Base-by-base conservation (phyloP, 1,140 invertebrate genomes). In the Calycopis cecrops region DNA sequence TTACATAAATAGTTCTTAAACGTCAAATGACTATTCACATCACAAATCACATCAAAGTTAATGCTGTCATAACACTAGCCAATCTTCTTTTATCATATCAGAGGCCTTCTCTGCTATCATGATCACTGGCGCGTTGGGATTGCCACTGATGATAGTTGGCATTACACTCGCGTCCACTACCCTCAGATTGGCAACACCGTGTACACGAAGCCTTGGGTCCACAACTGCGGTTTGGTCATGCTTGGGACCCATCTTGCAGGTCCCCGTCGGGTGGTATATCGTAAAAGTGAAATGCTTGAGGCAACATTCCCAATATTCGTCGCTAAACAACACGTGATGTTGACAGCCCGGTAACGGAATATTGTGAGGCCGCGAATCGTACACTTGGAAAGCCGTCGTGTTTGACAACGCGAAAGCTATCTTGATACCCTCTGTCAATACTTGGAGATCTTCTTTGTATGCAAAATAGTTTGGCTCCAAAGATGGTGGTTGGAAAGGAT, bases 391-490 rank as follows among this genome's bases (percentile, higher is more conserved):
- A 0, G 95, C 93, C 9, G 91, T 90, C 0, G 95, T 94, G 52
- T 93, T 92, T 0, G 94, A 94, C 10, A 97, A 85, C 55, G 92
- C 92, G 67, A 97, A 89, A 0, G 93, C 95, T 44, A 97, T 92
- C 62, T 94, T 92, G 11, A 97, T 95, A 1, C 94, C 95, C 70
- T 96, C 94, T 0, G 93, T 92, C 4, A 97, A 69, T 0, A 93
- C 89, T 60, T 92, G 84, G 10, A 96, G 89, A 62, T 97, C 95
- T 65, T 94, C 91, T 57, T 91, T 91, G 62, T 96, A 91, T 0
- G 93, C 92, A 69, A 98, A 95, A 69, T 98, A 98, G 69, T 97
- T 97, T 0, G 97, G 96, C 77, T 96, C 94, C n/a, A 99, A 94
- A 3, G 94, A 90, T 0, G 97, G 97, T 66, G 94, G 91, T 1